Conservation (phyloP, 37 sponge, comb jelly and placozoan genomes). For the Axinella damicornis region DNA sequence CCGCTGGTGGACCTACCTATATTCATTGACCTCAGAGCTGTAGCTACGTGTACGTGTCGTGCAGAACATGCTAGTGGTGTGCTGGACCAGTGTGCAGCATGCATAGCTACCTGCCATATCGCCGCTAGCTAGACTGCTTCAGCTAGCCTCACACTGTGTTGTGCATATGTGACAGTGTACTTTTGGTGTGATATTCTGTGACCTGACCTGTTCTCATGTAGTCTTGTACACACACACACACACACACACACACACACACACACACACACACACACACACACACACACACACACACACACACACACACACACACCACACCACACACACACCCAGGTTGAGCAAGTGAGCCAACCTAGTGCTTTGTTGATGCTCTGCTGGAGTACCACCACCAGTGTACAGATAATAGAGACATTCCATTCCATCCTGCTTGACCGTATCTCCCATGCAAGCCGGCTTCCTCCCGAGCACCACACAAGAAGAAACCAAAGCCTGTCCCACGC, state of each 20-base stretch:
- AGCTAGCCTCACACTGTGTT: too few relatives aligned
- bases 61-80: too few relatives aligned
- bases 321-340: constrained; percentile 98
- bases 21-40: too few relatives aligned
- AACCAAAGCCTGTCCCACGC: background rate
- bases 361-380: constrained; percentile 80
- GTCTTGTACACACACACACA: background rate
- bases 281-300: too few relatives aligned
- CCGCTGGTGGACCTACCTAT: too few relatives aligned
- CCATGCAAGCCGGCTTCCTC: constrained; percentile 41
- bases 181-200: background rate
- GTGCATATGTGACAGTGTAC: too few relatives aligned
- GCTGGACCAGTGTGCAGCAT: too few relatives aligned
- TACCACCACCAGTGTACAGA: constrained; percentile 80
- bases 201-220: background rate
- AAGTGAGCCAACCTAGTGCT: constrained; percentile 84
- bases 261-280: background rate
- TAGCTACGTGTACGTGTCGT: too few relatives aligned
- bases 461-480: constrained; percentile 39
- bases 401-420: constrained; percentile 65
- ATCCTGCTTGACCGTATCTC: constrained; percentile 43
- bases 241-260: too few relatives aligned
- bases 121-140: too few relatives aligned
- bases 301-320: too few relatives aligned
- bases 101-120: too few relatives aligned